Base-by-base conservation (phyloP, 2,797 vertebrate genomes). In the Notolepis coatsorum region DNA sequence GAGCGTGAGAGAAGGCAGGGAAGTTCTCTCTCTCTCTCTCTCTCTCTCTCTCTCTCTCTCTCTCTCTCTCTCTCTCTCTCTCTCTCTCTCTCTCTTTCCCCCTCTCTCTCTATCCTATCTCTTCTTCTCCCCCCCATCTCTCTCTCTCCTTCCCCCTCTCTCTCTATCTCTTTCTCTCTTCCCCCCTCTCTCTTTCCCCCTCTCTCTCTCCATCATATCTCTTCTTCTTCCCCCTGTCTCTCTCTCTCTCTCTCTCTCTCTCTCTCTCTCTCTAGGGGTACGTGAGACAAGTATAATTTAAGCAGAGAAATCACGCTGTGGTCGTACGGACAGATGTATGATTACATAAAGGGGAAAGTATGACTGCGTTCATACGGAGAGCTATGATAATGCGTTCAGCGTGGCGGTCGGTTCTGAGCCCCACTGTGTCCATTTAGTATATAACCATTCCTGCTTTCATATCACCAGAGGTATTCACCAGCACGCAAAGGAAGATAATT, bases 321-420 rank as follows among this genome's bases (percentile, higher is more conserved):
- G 61, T 62, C 62, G 28, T 41, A 68, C 48, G 66, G 76, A 73
- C 80, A 75, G 74, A 51, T 56, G 71, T 79, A 63, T 63, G 79
- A 64, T 77, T 60, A 61, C 33, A 13, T 77, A 66, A 85, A 49
- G 31, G 61, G n/a, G 52, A 79, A 80, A 57, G 62, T 63, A 71
- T 63, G 68, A 73, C 31, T 18, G 3, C 18, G 17, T 54, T 57
- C 76, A 72, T 31, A 23, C 70, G 60, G 60, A 35, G 7, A 75
- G 33, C 52, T 70, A 39, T 45, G 62, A 18, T 80, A 69, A 85
- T 75, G 51, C 28, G 47, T 84, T 86, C 79, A 47, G 15, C 72
- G 62, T 84, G 74, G 73, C 71, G n/a, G n/a, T n/a, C n/a, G n/a
- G n/a, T n/a, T n/a, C n/a, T 68, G 23, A 64, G 30, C 25, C 39